Evolutionary conservation across 2,888 invertebrate species (phyloP).

Genomic region (Nephrotoma guestfalica): DNA sequence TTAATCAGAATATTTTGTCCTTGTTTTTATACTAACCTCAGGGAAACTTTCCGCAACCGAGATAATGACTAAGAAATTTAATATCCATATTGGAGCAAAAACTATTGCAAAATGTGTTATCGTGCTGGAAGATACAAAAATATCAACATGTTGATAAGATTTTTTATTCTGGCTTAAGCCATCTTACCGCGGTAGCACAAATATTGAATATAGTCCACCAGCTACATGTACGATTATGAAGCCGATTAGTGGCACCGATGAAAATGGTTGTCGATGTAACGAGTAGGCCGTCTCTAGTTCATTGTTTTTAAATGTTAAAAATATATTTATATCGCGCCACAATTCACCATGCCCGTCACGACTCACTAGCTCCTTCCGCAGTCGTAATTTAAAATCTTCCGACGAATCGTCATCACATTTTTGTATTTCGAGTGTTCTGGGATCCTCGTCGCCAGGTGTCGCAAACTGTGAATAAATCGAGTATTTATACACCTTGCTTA

Average conservation of each 20-base stretch:
- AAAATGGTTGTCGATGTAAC: constrained; percentile 47
- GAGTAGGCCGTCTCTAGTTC: constrained; percentile 53
- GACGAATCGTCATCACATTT: constrained; percentile 10
- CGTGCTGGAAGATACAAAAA: constrained; percentile 16
- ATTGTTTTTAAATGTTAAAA: constrained; percentile 49
- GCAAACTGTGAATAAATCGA: neutral
- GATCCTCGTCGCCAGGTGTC: neutral
- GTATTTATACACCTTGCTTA: neutral
- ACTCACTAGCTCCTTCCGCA: constrained; percentile 71
- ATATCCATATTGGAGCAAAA: constrained; percentile 22
- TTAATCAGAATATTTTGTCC: neutral
- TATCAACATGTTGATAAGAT: neutral
- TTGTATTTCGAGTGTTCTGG: neutral
- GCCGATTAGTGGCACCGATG: constrained; percentile 46
- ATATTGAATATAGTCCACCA: constrained; percentile 36
- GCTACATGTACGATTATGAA: constrained; percentile 46
- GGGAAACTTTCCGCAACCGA: constrained; percentile 32
- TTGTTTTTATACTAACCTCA: constrained; percentile 11
- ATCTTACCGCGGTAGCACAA: constrained; percentile 40
- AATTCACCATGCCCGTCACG: constrained; percentile 67
- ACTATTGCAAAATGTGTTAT: constrained; percentile 26
- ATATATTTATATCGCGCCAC: constrained; percentile 47
- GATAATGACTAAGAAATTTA: constrained; percentile 28
- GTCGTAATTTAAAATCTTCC: constrained; percentile 64
- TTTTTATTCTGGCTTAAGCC: constrained; percentile 1